Percentiles rank a stretch among this genome's conserved stretches.
These are phyloP conservation scores for Cephus rjabovi DNA, from an alignment of 2,888 invertebrate species.

Conservation along the genomic window DNA sequence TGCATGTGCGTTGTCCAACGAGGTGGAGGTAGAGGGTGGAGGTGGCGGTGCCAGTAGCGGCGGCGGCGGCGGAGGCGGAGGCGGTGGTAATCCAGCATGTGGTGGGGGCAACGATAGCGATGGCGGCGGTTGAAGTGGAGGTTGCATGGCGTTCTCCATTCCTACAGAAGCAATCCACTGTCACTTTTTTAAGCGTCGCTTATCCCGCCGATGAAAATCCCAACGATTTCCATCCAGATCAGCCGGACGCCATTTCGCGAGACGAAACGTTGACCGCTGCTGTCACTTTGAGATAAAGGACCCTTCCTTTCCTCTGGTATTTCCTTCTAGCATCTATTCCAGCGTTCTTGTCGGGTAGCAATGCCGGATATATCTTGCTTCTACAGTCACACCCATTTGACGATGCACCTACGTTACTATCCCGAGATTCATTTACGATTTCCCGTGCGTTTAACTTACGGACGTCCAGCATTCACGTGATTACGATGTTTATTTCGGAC, in stretches of 20 bases:
- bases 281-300: background rate
- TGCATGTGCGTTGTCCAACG: slow-evolving; percentile 2
- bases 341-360: background rate
- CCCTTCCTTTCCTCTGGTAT: background rate
- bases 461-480: slow-evolving; percentile 23
- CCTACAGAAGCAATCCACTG: slow-evolving; percentile 1
- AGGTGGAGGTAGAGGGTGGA: slow-evolving; percentile 9
- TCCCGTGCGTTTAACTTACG: background rate
- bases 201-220: slow-evolving; percentile 11
- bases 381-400: background rate
- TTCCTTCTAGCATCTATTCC: background rate
- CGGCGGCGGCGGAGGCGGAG: slow-evolving; percentile 29
- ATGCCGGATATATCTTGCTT: background rate
- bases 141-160: slow-evolving; percentile 56
- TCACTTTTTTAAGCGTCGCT: slow-evolving; percentile 17
- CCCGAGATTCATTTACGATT: background rate
- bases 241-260: background rate
- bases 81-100: slow-evolving; percentile 22
- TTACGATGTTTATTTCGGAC: slow-evolving; percentile 20
- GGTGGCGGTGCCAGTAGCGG: slow-evolving; percentile 26
- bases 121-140: slow-evolving; percentile 37
- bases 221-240: background rate
- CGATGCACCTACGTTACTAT: background rate
- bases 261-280: background rate
- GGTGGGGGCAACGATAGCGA: slow-evolving; percentile 29